Conservation (phyloP, 2,113 vertebrate species). For the Cettia cetti region DNA sequence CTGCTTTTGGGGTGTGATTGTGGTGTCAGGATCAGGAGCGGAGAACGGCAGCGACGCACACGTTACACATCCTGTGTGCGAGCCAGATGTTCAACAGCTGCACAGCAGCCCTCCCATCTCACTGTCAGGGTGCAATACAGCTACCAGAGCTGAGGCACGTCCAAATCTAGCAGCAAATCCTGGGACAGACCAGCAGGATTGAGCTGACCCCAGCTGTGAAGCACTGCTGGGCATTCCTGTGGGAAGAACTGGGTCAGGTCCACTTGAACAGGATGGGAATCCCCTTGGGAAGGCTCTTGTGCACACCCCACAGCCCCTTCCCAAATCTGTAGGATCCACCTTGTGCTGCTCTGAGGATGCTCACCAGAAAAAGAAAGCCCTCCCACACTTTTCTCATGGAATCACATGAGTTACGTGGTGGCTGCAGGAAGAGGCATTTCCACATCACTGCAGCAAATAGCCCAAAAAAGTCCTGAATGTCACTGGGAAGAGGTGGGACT, state of each 20-base stretch:
- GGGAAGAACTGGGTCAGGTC: not conserved
- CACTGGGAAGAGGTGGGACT: conserved; percentile 33
- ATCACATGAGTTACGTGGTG: conserved; percentile 2
- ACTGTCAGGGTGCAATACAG: not conserved
- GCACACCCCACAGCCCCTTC: not conserved
- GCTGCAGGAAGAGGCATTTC: conserved; percentile 42
- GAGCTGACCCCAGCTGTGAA: not conserved
- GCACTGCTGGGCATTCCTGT: not conserved
- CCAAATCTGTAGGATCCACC: not conserved
- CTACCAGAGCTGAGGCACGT: not conserved
- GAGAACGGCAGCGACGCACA: not conserved
- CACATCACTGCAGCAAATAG: not conserved
- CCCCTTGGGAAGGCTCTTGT: not conserved
- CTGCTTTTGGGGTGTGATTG: not conserved
- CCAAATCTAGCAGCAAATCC: not conserved
- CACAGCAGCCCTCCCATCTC: not conserved
- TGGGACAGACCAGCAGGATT: not conserved
- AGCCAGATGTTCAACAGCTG: conserved; percentile 41
- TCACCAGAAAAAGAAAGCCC: not conserved
- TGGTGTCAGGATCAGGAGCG: fast-evolving
- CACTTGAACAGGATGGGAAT: fast-evolving
- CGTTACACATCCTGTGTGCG: not conserved
- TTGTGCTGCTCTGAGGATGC: not conserved
- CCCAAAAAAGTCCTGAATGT: conserved; percentile 46
- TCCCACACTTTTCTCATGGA: conserved; percentile 50